These are phyloP conservation scores for Ptychochromis oligacanthus DNA, from an alignment of 2,113 vertebrate genomes.

Conservation along the genomic window DNA sequence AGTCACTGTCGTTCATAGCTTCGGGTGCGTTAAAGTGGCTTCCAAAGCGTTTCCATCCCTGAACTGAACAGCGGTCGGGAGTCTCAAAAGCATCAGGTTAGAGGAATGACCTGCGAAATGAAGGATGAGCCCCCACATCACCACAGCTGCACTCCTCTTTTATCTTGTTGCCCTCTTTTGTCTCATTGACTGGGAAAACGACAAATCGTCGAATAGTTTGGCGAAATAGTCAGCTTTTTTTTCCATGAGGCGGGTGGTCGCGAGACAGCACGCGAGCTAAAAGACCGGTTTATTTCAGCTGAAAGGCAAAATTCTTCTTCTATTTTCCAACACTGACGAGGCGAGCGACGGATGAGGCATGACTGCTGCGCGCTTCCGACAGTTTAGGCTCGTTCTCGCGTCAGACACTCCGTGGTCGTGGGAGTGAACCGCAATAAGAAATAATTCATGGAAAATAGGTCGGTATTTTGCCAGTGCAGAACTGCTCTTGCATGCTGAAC, in stretches of 20 bases:
- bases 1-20: constrained; percentile 24
- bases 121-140: constrained; percentile 47
- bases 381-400: constrained; percentile 52
- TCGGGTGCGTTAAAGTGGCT: constrained; percentile 48
- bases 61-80: constrained; percentile 18
- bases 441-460: constrained; percentile 74
- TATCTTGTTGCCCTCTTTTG: constrained; percentile 45
- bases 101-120: constrained; percentile 49
- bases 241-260: background rate
- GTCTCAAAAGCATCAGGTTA: constrained; percentile 40
- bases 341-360: constrained; percentile 52
- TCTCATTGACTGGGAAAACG: constrained; percentile 13
- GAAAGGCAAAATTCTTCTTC: constrained; percentile 18
- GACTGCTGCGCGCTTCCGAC: constrained; percentile 68
- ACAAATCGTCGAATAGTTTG: constrained; percentile 16
- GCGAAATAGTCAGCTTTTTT: background rate
- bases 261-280: background rate
- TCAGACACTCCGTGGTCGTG: constrained; percentile 61
- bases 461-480: constrained; percentile 19
- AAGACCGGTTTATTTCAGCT: background rate
- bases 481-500: constrained; percentile 15
- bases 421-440: constrained; percentile 73
- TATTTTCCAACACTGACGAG: constrained; percentile 26
- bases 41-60: constrained; percentile 58
- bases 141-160: constrained; percentile 55